Conservation (phyloP, 2,888 invertebrate species). For the Tanypteryx hageni region DNA sequence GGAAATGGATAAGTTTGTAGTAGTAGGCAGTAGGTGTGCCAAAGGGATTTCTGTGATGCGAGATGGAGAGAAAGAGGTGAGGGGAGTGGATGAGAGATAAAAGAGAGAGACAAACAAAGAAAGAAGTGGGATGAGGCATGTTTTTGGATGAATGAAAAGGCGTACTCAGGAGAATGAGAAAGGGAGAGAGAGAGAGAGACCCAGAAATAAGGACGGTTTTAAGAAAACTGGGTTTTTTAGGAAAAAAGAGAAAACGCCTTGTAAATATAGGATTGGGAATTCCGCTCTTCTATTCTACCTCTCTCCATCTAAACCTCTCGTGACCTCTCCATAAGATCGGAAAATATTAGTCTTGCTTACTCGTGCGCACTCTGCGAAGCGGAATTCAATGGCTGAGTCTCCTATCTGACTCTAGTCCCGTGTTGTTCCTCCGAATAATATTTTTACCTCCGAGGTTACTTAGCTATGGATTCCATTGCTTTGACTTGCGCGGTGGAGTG, state of each 20-base stretch:
- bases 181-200: neutral
- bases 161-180: slow-evolving; percentile 19
- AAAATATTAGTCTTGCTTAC: slow-evolving; percentile 29
- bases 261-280: slow-evolving; percentile 17
- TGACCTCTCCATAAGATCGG: neutral
- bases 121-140: neutral
- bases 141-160: slow-evolving; percentile 18
- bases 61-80: neutral
- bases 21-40: neutral
- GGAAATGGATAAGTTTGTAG: neutral
- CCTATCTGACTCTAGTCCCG: neutral
- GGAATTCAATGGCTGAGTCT: neutral
- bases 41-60: neutral
- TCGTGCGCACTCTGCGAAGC: neutral
- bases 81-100: neutral
- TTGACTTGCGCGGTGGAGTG: too few relatives aligned
- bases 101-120: neutral
- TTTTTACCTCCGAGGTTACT: too few relatives aligned
- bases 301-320: neutral
- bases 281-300: neutral
- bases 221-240: neutral
- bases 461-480: too few relatives aligned
- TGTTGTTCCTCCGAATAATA: too few relatives aligned
- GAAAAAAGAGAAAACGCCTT: neutral
- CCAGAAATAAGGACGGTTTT: neutral